Conservation (phyloP, 2,888 invertebrate species). For the Tridacna gigas region DNA sequence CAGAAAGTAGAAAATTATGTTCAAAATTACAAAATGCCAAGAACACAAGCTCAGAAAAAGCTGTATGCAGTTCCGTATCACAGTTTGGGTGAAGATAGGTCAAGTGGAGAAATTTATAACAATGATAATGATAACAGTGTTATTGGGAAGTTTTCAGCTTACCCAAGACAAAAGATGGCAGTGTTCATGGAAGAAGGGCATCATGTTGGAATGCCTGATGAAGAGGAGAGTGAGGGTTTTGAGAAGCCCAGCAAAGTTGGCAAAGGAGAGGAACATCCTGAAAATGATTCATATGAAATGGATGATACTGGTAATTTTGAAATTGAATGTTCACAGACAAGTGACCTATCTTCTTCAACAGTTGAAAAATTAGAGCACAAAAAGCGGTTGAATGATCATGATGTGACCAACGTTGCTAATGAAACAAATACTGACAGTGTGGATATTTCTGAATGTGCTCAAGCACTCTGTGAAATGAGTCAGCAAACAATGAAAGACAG, state of each 20-base stretch:
- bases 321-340: background rate
- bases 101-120: background rate
- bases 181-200: background rate
- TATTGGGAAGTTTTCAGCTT: background rate
- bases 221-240: background rate
- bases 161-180: constrained; percentile 1
- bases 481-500: constrained; percentile 7
- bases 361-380: background rate
- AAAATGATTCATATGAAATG: background rate
- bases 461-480: constrained; percentile 53
- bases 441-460: constrained; percentile 49
- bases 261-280: background rate
- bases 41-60: constrained; percentile 46
- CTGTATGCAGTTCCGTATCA: constrained; percentile 26
- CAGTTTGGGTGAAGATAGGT: background rate
- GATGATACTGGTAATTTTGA: background rate
- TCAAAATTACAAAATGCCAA: constrained; percentile 26
- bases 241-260: background rate
- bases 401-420: background rate
- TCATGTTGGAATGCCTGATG: background rate
- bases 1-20: background rate
- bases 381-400: too few species aligned
- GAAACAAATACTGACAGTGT: background rate
- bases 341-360: background rate
- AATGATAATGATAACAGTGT: background rate